Base-by-base conservation (phyloP, 2,888 invertebrate genomes). In the Drosophila tanythrix region DNA sequence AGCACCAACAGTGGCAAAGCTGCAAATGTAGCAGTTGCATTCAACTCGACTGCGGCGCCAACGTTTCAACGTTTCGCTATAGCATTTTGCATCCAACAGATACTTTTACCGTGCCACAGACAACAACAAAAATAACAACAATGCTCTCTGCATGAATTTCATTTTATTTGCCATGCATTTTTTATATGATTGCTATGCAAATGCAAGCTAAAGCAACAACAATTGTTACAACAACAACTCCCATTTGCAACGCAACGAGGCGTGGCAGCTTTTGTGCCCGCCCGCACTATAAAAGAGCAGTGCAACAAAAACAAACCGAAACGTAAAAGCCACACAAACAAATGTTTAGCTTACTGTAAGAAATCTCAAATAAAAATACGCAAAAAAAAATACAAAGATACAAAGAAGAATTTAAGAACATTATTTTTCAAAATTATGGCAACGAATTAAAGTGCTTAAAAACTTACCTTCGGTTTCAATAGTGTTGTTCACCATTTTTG, bases 101-200 rank as follows among this genome's bases (percentile, higher is more conserved):
- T 81, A 83, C 74, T 80, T 82, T 83, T 83, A 64, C 81, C 38
- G 36, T 46, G 11, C 27, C 57, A 55, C 55, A 46, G 25, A 52
- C 78, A 81, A 60, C 69, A 70, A 43, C 61, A 29, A n/a, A 18
- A 10, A n/a, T n/a, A 40, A 57, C 40, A 69, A 79, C 79, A 80
- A 71, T 70, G 83, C 80, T 65, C 79, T 79, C 62, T 77, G 81
- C 68, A 76, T 80, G 83, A 71, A 80, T 81, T 68, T 70, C 61
- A 74, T 81, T 79, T 77, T 74, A 79, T 74, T 76, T 81, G 73
- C 64, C 53, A 74, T 76, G 82, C 74, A 11, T 29, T 57, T 57
- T 57, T 85, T 85, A 76, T 82, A 85, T 79, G 86, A 82, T 85
- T 82, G 80, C 80, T 83, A 80, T 83, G 81, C 81, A 81, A 74